phyloP scores from a whole-genome alignment of 2,888 invertebrate species.

The Orthosia gracilis region DNA sequence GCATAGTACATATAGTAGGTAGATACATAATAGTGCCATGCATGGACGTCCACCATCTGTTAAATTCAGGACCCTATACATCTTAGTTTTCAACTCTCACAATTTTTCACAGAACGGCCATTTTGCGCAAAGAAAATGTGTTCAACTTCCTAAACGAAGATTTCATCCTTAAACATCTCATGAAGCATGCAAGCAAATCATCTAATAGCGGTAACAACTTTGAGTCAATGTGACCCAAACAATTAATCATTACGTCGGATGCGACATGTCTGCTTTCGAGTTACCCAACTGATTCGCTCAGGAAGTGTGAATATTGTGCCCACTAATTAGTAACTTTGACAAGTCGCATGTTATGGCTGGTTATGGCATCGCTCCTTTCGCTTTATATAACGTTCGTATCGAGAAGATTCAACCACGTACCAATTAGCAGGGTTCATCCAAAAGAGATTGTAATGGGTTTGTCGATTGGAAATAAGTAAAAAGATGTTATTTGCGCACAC shows the following conservation, averaged over 20 bases:
- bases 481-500: background rate
- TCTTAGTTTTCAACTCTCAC: background rate
- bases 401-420: background rate
- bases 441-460: too few species aligned
- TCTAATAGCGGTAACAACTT: background rate
- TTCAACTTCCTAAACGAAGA: background rate
- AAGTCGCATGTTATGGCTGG: slow-evolving; percentile 9
- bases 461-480: background rate
- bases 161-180: background rate
- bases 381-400: slow-evolving; percentile 29
- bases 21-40: too few species aligned
- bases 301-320: slow-evolving; percentile 17
- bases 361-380: slow-evolving; percentile 17
- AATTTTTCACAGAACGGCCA: background rate
- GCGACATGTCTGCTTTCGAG: background rate
- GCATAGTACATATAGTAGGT: too few species aligned
- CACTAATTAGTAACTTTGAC: slow-evolving; percentile 39
- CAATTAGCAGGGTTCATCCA: background rate
- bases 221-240: background rate
- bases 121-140: background rate
- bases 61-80: background rate
- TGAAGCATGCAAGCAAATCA: background rate
- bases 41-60: background rate
- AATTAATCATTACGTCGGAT: slow-evolving; percentile 16
- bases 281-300: slow-evolving; percentile 25